These are phyloP conservation scores for Kryphioiulus occultus DNA, from an alignment of 2,888 invertebrate species.

Conservation along the genomic window DNA sequence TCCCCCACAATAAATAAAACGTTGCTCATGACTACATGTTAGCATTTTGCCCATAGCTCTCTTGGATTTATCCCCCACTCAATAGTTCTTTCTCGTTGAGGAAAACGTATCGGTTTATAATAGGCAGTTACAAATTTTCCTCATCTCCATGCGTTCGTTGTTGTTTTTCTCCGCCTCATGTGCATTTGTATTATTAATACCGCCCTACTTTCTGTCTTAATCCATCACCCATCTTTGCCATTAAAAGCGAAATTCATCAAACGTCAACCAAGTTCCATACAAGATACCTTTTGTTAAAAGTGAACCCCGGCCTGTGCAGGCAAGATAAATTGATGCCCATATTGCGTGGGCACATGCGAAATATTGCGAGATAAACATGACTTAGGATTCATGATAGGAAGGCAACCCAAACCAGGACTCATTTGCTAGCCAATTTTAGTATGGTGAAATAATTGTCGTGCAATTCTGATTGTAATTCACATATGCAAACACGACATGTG, in stretches of 20 bases:
- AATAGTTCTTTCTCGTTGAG: background rate
- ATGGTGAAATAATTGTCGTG: no score
- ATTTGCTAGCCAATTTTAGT: no score
- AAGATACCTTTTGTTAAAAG: background rate
- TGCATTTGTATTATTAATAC: slow-evolving; percentile 25
- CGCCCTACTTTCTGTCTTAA: slow-evolving; percentile 20
- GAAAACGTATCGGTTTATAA: slow-evolving; percentile 22
- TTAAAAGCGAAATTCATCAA: slow-evolving; percentile 26
- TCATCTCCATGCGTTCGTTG: background rate
- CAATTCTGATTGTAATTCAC: no score
- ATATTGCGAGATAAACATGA: slow-evolving; percentile 1
- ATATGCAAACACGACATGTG: no score
- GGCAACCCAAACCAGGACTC: no score
- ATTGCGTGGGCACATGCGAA: background rate
- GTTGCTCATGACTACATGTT: background rate
- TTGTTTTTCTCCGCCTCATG: slow-evolving; percentile 26
- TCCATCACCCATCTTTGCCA: slow-evolving; percentile 12
- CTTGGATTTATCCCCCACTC: background rate
- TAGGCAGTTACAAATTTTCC: slow-evolving; percentile 12
- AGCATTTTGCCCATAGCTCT: background rate
- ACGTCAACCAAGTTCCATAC: background rate
- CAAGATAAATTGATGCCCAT: background rate
- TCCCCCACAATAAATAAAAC: no score
- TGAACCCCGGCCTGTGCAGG: background rate
- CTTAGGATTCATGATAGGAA: background rate